Conservation (phyloP, 2,888 invertebrate genomes). For the Leptinotarsa peninsularis region DNA sequence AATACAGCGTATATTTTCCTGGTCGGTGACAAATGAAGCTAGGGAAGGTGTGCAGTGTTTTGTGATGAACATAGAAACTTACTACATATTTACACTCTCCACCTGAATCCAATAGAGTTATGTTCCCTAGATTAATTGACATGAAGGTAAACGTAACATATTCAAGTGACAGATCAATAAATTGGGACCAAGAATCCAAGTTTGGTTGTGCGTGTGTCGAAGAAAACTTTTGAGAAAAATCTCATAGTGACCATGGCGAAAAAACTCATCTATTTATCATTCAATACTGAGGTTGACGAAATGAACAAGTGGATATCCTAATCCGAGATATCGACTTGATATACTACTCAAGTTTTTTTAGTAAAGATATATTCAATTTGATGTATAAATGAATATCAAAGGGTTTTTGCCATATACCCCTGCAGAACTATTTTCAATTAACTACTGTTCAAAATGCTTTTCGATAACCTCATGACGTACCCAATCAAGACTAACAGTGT, state of each 20-base stretch:
- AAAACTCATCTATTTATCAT: background rate
- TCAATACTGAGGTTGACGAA: too few relatives aligned
- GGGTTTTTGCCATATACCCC: too few relatives aligned
- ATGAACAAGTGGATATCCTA: too few relatives aligned
- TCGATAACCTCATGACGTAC: too few relatives aligned
- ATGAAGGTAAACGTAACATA: constrained; percentile 75
- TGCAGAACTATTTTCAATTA: too few relatives aligned
- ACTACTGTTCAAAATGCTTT: too few relatives aligned
- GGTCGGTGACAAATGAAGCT: constrained; percentile 27
- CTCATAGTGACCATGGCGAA: background rate
- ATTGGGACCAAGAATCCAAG: constrained; percentile 43
- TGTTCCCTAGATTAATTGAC: constrained; percentile 89
- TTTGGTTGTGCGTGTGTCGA: constrained; percentile 51
- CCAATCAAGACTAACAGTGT: too few relatives aligned
- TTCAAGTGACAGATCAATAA: constrained; percentile 56
- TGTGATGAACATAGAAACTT: constrained; percentile 49
- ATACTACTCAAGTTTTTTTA: too few relatives aligned
- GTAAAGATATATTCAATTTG: too few relatives aligned
- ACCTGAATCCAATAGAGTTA: constrained; percentile 67
- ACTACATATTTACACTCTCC: constrained; percentile 58
- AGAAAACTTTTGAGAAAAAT: constrained; percentile 1
- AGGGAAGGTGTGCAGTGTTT: constrained; percentile 45
- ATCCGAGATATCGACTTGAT: too few relatives aligned
- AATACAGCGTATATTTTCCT: constrained; percentile 31
- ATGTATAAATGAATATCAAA: too few relatives aligned